Conservation (phyloP, 2,888 invertebrate species). For the Pristionchus exspectatus region DNA sequence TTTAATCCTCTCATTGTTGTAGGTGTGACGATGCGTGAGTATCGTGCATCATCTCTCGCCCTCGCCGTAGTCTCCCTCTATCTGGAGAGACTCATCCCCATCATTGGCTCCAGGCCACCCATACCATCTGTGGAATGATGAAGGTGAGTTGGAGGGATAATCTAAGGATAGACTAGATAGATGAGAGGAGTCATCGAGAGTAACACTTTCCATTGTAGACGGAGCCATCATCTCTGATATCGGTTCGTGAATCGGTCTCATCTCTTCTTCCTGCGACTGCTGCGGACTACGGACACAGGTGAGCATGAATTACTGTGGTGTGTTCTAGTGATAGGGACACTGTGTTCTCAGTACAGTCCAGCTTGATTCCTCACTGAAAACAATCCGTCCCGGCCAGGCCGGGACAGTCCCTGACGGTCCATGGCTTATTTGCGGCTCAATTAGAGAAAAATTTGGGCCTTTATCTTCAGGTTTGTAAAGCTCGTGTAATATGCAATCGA, state of each 20-base stretch:
- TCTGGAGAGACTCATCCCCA: slow-evolving; percentile 20
- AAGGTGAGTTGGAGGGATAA: neutral
- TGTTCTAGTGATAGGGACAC: no score
- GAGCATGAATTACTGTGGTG: neutral
- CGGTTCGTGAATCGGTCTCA: slow-evolving; percentile 44
- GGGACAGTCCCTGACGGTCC: no score
- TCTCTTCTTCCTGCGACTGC: slow-evolving; percentile 34
- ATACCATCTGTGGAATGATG: slow-evolving; percentile 39
- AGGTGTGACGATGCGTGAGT: slow-evolving; percentile 34
- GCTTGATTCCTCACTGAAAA: no score
- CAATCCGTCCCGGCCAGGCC: no score
- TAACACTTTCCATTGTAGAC: neutral
- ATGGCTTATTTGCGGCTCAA: no score
- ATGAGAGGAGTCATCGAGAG: neutral
- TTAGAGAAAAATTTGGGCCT: no score
- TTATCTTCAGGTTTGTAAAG: no score
- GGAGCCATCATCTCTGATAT: slow-evolving; percentile 23
- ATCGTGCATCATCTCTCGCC: slow-evolving; percentile 22
- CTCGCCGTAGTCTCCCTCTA: slow-evolving; percentile 36
- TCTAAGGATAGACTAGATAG: no score
- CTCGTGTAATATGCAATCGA: no score
- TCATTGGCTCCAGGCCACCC: slow-evolving; percentile 33
- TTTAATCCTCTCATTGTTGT: neutral
- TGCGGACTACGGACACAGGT: slow-evolving; percentile 36
- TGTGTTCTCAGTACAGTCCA: no score